These are phyloP conservation scores for Nemotelus pantherinus DNA, from an alignment of 2,888 invertebrate genomes.

Conservation along the genomic window DNA sequence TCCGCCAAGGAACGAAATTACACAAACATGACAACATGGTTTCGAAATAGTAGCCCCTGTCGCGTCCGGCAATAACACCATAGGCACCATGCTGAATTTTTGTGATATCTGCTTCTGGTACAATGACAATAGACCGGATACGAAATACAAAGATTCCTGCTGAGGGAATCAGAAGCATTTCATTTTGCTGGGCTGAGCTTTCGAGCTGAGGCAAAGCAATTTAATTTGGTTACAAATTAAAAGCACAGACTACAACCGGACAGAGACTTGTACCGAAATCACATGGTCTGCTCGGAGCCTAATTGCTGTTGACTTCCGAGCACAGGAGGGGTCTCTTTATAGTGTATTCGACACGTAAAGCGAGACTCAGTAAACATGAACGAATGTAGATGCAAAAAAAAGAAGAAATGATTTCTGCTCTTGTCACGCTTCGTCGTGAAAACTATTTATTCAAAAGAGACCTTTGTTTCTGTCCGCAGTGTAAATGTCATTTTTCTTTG, in stretches of 20 bases:
- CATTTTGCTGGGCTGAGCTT: neutral
- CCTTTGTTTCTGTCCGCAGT: too few relatives aligned
- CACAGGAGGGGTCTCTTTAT: constrained; percentile 23
- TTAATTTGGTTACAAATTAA: constrained; percentile 42
- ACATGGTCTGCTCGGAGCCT: constrained; percentile 33
- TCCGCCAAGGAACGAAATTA: constrained; percentile 1
- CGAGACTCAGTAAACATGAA: neutral
- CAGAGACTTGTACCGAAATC: constrained; percentile 40
- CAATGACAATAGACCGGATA: neutral
- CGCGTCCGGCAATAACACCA: neutral
- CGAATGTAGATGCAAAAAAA: neutral
- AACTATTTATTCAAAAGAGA: too few relatives aligned
- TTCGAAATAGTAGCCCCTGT: constrained; percentile 13
- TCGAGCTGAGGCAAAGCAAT: constrained; percentile 21
- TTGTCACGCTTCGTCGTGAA: too few relatives aligned
- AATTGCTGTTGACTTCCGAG: constrained; percentile 45
- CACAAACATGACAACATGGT: constrained; percentile 7
- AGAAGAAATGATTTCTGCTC: too few relatives aligned
- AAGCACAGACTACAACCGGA: constrained; percentile 36
- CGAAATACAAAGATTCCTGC: neutral
- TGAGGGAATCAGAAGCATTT: neutral
- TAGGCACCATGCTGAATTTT: neutral
- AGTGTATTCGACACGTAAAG: neutral
- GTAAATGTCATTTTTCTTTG: too few relatives aligned
- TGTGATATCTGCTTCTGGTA: neutral